phyloP scores from a whole-genome alignment of 2,888 invertebrate species.

The Spatulosminthurus flaviceps region DNA sequence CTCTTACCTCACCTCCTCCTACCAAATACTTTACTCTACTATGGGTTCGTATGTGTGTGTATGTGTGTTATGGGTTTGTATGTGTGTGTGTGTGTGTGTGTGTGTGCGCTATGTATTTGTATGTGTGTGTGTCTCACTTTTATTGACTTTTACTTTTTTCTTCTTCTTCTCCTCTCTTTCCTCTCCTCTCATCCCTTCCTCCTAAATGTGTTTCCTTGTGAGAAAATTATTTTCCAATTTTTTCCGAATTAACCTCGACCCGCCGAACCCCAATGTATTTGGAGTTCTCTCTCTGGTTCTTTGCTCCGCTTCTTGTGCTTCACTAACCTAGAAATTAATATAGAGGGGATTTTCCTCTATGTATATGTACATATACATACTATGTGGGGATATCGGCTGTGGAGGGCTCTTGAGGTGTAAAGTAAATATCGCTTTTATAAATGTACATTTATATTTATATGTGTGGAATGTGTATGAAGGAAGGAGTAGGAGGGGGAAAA shows the following conservation, averaged over 20 bases:
- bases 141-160: constrained; percentile 3
- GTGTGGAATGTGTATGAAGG: no score
- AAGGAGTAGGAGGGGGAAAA: no score
- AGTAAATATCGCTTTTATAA: no score
- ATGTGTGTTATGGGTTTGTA: no score
- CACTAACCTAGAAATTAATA: background rate
- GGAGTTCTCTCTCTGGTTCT: background rate
- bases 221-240: constrained; percentile 10
- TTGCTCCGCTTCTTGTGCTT: background rate
- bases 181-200: background rate
- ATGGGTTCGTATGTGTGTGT: no score
- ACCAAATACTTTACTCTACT: no score
- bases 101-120: background rate
- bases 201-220: background rate
- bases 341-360: background rate
- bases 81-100: background rate
- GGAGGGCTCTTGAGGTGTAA: no score
- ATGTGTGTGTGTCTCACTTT: constrained; percentile 15
- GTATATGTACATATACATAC: background rate
- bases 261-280: background rate
- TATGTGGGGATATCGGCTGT: background rate
- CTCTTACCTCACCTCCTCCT: no score
- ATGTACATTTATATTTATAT: no score
- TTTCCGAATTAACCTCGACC: background rate
- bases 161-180: constrained; percentile 17